These are phyloP conservation scores for Premnoplex brunnescens DNA, from an alignment of 2,797 vertebrate genomes.

Conservation along the genomic window DNA sequence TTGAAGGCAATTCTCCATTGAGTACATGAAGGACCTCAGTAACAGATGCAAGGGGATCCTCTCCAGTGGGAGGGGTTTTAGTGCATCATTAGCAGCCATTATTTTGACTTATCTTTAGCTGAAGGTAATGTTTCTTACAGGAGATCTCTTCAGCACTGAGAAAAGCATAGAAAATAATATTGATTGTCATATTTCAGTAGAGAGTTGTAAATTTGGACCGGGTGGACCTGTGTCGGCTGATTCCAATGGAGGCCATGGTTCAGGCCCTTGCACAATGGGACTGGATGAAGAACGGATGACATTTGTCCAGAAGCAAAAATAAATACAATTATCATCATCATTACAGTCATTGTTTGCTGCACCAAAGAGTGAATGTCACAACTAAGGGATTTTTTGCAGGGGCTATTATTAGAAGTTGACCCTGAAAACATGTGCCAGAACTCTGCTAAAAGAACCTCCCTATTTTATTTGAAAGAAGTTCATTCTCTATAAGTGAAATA, in stretches of 20 bases:
- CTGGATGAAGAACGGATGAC: constrained; percentile 2
- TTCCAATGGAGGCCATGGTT: background rate
- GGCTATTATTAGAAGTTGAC: constrained; percentile 35
- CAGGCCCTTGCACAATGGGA: background rate
- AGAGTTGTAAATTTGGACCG: background rate
- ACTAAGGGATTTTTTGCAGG: background rate
- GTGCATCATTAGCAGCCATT: background rate
- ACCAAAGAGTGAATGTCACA: constrained; percentile 5
- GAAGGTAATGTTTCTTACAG: background rate
- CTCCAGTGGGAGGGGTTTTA: background rate
- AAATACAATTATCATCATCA: constrained; percentile 21
- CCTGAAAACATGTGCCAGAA: background rate
- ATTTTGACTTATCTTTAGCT: background rate
- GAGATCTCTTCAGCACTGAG: background rate
- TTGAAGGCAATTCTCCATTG: background rate
- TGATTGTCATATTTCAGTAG: background rate
- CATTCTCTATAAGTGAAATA: background rate
- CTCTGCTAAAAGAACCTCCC: background rate
- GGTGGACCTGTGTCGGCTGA: background rate
- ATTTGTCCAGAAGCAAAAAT: constrained; percentile 47
- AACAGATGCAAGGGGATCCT: background rate
- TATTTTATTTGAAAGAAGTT: background rate
- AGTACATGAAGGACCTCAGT: background rate
- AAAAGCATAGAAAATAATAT: background rate
- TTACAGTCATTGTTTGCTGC: constrained; percentile 27